Percentiles rank a stretch among this genome's conserved stretches.
Evolutionary conservation across 2,797 vertebrate genomes (phyloP).

Genomic region (Argyrosomus regius): DNA sequence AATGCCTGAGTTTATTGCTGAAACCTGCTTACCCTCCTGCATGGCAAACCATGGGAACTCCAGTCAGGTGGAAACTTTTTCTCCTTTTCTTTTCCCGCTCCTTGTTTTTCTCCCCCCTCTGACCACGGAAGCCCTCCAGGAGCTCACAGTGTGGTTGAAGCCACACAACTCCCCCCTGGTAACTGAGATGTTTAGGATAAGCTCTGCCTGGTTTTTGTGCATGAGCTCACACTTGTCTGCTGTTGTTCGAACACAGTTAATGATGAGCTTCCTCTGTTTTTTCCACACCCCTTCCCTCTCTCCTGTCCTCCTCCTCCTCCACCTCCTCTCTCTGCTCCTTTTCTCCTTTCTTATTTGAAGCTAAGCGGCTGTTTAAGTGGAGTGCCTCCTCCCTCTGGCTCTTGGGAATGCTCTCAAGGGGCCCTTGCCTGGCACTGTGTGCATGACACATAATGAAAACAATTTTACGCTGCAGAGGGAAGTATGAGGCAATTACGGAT

Average conservation of each 20-base stretch:
- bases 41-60: slow-evolving; percentile 99
- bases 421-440: slow-evolving; percentile 96
- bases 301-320: slow-evolving; percentile 83
- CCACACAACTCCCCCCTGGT: slow-evolving; percentile 89
- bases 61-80: slow-evolving; percentile 99
- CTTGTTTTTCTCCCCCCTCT: slow-evolving; percentile 75
- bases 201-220: slow-evolving; percentile 89
- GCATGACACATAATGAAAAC: slow-evolving; percentile 99
- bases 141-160: slow-evolving; percentile 90
- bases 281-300: slow-evolving; percentile 83
- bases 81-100: slow-evolving; percentile 89
- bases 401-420: slow-evolving; percentile 97
- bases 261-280: slow-evolving; percentile 94
- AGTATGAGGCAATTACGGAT: slow-evolving; percentile 99
- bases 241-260: slow-evolving; percentile 94
- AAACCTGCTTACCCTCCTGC: slow-evolving; percentile 99
- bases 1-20: slow-evolving; percentile 99
- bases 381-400: slow-evolving; percentile 95
- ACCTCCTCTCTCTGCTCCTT: slow-evolving; percentile 78
- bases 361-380: slow-evolving; percentile 98
- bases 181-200: slow-evolving; percentile 98
- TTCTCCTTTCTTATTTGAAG: slow-evolving; percentile 87
- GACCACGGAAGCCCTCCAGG: slow-evolving; percentile 92
- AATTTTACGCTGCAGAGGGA: slow-evolving; percentile 99
- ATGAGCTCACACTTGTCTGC: slow-evolving; percentile 92